Percentiles rank a stretch among this genome's conserved stretches.
Evolutionary conservation across 2,888 invertebrate species (phyloP).

Genomic region (Agonopterix arenella): DNA sequence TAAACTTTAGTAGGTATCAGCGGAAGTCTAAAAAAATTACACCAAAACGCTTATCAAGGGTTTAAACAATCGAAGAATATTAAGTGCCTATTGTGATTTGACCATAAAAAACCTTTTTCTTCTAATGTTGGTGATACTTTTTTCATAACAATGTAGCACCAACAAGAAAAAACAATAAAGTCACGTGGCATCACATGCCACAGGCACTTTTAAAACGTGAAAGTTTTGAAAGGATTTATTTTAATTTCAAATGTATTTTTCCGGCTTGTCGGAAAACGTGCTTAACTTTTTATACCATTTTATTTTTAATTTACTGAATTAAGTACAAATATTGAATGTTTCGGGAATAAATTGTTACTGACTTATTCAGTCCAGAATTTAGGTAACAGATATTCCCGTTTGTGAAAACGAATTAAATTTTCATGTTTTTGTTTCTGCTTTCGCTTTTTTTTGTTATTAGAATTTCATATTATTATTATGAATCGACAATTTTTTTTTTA

Average conservation of each 20-base stretch:
- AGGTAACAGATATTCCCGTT: too few relatives aligned
- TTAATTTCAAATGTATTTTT: slow-evolving; percentile 9
- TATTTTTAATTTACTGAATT: slow-evolving; percentile 25
- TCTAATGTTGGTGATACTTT: background rate
- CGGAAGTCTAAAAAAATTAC: slow-evolving; percentile 55
- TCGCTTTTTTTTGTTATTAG: too few relatives aligned
- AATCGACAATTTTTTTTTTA: too few relatives aligned
- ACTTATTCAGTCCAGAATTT: too few relatives aligned
- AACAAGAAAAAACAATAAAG: slow-evolving; percentile 33
- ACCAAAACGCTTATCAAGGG: slow-evolving; percentile 40
- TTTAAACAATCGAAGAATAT: slow-evolving; percentile 63
- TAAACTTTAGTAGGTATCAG: slow-evolving; percentile 24
- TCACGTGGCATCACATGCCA: slow-evolving; percentile 53
- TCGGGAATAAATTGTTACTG: too few relatives aligned
- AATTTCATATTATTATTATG: too few relatives aligned
- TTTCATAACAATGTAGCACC: slow-evolving; percentile 30
- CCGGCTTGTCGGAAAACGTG: slow-evolving; percentile 10
- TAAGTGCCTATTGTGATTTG: slow-evolving; percentile 50
- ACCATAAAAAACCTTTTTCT: slow-evolving; percentile 32
- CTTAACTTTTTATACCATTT: slow-evolving; percentile 26
- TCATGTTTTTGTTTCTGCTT: too few relatives aligned
- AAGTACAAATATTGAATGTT: too few relatives aligned
- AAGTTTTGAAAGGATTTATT: slow-evolving; percentile 13
- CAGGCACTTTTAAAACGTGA: slow-evolving; percentile 28
- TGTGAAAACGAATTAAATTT: too few relatives aligned